Evolutionary conservation across 1,140 invertebrate genomes (phyloP).

Genomic region (Protaetia brevitarsis): DNA sequence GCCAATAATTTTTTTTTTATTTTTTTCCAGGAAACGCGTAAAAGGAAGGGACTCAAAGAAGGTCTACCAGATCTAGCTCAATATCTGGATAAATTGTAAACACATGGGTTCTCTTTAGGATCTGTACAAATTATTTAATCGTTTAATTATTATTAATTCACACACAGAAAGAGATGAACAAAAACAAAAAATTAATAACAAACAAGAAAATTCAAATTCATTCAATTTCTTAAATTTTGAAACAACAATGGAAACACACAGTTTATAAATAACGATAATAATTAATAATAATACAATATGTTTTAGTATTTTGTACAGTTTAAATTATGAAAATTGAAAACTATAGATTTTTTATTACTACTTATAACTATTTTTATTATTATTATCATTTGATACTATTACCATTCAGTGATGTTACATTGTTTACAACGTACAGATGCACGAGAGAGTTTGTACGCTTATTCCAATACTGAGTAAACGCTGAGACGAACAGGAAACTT

Average conservation of each 20-base stretch:
- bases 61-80: slow-evolving; percentile 88
- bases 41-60: slow-evolving; percentile 99
- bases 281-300: neutral
- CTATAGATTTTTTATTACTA: neutral
- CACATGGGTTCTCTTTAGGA: slow-evolving; percentile 29
- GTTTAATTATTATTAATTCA: neutral
- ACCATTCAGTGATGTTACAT: slow-evolving; percentile 4
- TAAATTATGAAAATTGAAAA: slow-evolving; percentile 1
- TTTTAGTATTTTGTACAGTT: slow-evolving; percentile 2
- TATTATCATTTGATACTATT: neutral
- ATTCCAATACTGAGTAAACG: neutral
- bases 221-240: neutral
- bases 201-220: neutral
- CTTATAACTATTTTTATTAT: neutral
- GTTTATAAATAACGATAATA: neutral
- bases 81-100: slow-evolving; percentile 95
- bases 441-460: slow-evolving; percentile 9
- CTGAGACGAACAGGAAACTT: neutral
- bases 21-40: slow-evolving; percentile 82
- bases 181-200: neutral
- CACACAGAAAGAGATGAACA: neutral
- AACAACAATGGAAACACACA: neutral
- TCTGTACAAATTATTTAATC: slow-evolving; percentile 25
- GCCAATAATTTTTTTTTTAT: slow-evolving; percentile 37
- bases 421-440: neutral